Base-by-base conservation (phyloP, 2,888 invertebrate genomes). In the Bibio marci region DNA sequence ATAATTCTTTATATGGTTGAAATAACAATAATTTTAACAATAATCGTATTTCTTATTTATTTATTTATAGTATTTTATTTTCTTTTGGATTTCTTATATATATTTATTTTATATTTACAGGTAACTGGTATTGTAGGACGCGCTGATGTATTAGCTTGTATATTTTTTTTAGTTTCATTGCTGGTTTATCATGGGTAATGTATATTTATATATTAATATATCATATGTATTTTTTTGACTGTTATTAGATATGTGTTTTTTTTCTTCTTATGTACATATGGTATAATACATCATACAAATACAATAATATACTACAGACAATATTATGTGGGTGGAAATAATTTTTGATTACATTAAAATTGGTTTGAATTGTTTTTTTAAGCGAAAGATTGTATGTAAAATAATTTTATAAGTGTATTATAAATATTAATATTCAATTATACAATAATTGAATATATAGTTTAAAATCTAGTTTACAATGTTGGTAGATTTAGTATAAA, bases 121-220 rank as follows among this genome's bases (percentile, higher is more conserved):
- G 85, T 88, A 41, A 78, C 86, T 2, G 87, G 83, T 41, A 76
- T 86, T 42, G 90, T 90, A 1, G 90, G 90, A 1, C 65, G 90
- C 51, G 88, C 90, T 5, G 90, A 90, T 57, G 76, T 88, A 3
- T 63, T 88, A 41, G 82, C 87, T 6, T 81, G 83, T 50, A 67
- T 82, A 35, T 82, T 87, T 63, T 85, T 86, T 59, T 69, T 87
- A 7, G 66, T 81, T 43, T 80, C 86, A 1, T 70, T 87, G 45
- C 69, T 85, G 28, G 70, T 76, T 34, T 87, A 86, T 62, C 80
- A 81, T 53, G 79, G 80, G 82, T 83, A 63, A n/a, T 75, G 73
- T 62, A 31, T 27, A 31, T 8, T 25, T 22, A 6, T 22, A 6
- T 22, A 22, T 22, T 22, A 6, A 6, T 22, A 6, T 22, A 22